phyloP scores from a whole-genome alignment of 2,113 vertebrate species.

The Hypomesus transpacificus region DNA sequence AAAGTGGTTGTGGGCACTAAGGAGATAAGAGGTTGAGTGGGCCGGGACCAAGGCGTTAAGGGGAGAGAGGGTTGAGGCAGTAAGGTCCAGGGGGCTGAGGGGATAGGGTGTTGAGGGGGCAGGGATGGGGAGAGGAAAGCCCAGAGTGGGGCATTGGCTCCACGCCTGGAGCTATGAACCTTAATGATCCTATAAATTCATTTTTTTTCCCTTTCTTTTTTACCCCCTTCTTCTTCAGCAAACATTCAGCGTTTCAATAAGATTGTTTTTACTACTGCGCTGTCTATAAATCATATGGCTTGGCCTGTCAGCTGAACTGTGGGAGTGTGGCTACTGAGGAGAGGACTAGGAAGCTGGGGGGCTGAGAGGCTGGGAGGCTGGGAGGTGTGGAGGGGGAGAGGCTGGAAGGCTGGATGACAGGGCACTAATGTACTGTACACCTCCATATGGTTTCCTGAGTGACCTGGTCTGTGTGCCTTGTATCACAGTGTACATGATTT shows the following conservation, averaged over 20 bases:
- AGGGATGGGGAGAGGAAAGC: background rate
- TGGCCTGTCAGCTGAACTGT: slow-evolving; percentile 69
- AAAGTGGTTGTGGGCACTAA: no score
- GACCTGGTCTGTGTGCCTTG: no score
- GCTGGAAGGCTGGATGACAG: no score
- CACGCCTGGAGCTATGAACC: slow-evolving; percentile 73
- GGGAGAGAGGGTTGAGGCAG: no score
- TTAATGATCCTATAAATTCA: slow-evolving; percentile 84
- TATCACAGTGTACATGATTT: no score
- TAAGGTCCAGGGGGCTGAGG: no score
- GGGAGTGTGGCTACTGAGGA: slow-evolving; percentile 18
- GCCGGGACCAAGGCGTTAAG: no score
- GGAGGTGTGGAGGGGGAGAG: background rate
- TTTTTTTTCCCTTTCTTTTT: slow-evolving; percentile 48
- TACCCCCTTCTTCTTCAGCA: slow-evolving; percentile 42
- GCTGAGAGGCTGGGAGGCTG: background rate
- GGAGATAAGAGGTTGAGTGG: no score
- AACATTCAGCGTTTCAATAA: slow-evolving; percentile 83
- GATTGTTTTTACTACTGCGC: slow-evolving; percentile 84
- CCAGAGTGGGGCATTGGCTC: background rate
- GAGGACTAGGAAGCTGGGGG: no score
- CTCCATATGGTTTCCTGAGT: no score
- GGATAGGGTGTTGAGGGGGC: background rate
- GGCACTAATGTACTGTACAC: no score
- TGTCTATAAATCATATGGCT: slow-evolving; percentile 80